phyloP scores from a whole-genome alignment of 2,888 invertebrate species.

The Campopleginae sp. region DNA sequence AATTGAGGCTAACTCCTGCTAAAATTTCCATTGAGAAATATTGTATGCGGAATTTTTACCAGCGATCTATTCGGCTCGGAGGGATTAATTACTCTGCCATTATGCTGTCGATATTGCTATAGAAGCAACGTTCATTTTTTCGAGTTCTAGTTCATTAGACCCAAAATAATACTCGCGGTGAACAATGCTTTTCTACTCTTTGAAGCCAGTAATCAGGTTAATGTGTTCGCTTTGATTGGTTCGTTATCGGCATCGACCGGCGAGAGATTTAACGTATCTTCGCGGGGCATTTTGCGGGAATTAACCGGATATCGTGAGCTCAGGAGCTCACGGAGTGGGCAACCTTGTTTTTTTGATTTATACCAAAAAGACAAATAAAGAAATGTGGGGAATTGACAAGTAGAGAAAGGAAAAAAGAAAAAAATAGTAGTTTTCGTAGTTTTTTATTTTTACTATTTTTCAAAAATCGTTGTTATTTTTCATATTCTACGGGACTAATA shows the following conservation, averaged over 20 bases:
- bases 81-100: neutral
- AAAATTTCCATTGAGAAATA: neutral
- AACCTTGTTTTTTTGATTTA: neutral
- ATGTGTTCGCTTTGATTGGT: conserved; percentile 46
- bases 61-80: neutral
- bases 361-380: too few relatives aligned
- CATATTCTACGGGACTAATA: neutral
- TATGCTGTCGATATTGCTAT: neutral
- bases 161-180: neutral
- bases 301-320: neutral
- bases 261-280: conserved; percentile 10
- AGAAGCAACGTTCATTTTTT: neutral
- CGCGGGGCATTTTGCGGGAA: neutral
- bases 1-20: neutral
- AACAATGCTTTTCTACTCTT: neutral
- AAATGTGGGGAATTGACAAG: too few relatives aligned
- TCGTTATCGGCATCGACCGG: conserved; percentile 36
- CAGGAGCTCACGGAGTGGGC: neutral
- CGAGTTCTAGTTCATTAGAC: conserved; percentile 2
- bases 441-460: neutral
- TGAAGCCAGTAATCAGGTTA: conserved; percentile 33
- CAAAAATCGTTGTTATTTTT: neutral
- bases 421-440: too few relatives aligned
- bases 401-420: too few relatives aligned
- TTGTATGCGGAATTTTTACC: neutral